Percentiles rank a stretch among this genome's conserved stretches.
phyloP scores from a whole-genome alignment of 2,113 vertebrate species.

The Percopsis transmontana region DNA sequence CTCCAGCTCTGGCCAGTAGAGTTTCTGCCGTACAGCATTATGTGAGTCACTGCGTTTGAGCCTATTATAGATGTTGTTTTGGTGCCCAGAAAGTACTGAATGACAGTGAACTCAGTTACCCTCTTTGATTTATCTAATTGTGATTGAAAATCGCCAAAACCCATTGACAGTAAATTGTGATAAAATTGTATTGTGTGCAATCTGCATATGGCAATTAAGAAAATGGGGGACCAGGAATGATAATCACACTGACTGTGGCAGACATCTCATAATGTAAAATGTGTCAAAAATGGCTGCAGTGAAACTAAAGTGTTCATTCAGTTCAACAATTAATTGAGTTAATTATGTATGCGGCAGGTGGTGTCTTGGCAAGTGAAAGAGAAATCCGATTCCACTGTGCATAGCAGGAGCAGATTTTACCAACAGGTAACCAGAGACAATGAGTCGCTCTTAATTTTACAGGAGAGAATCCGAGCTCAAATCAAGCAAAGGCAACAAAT shows the following conservation, averaged over 20 bases:
- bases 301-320: too few relatives aligned
- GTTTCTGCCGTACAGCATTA: not conserved
- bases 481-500: too few relatives aligned
- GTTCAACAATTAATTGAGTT: too few relatives aligned
- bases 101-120: too few relatives aligned
- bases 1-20: not conserved
- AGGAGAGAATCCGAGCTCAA: conserved; percentile 9
- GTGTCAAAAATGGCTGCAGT: not conserved
- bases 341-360: too few relatives aligned
- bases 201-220: not conserved
- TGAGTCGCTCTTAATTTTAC: conserved; percentile 26
- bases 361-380: too few relatives aligned
- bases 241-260: not conserved
- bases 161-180: too few relatives aligned
- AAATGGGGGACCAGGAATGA: not conserved
- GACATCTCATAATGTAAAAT: not conserved
- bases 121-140: too few relatives aligned
- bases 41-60: not conserved
- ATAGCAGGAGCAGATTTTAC: too few relatives aligned
- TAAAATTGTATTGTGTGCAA: not conserved
- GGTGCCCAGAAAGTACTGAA: too few relatives aligned
- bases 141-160: too few relatives aligned
- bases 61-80: not conserved
- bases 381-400: too few relatives aligned
- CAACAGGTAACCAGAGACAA: conserved; percentile 15